Percentiles rank a stretch among this genome's conserved stretches.
Evolutionary conservation across 1,140 invertebrate genomes (phyloP).

Genomic region (Musca vetustissima): DNA sequence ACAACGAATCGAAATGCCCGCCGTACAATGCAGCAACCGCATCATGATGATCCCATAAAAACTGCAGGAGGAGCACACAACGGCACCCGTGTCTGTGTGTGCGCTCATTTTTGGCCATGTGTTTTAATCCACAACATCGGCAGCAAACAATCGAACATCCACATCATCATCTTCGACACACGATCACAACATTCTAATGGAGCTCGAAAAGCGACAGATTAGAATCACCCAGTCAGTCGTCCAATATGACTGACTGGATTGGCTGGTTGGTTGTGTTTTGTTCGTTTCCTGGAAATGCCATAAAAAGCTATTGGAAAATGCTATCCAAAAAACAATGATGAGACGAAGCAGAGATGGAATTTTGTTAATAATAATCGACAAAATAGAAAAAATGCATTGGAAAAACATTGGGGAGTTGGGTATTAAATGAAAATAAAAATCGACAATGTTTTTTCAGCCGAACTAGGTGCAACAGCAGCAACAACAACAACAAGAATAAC

Average conservation of each 20-base stretch:
- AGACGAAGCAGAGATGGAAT: too few species aligned
- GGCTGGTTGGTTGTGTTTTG: background rate
- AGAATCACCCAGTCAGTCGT: background rate
- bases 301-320: slow-evolving; percentile 3
- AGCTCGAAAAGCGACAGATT: slow-evolving; percentile 10
- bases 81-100: background rate
- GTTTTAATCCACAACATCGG: background rate
- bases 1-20: background rate
- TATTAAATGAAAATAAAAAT: too few species aligned
- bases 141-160: background rate
- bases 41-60: background rate
- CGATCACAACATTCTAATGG: background rate
- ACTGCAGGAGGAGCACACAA: background rate
- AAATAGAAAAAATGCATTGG: too few species aligned
- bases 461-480: too few species aligned
- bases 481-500: too few species aligned
- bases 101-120: slow-evolving; percentile 5
- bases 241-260: background rate
- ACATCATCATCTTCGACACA: background rate
- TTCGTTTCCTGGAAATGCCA: slow-evolving; percentile 1
- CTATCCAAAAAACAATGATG: too few species aligned
- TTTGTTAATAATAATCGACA: too few species aligned
- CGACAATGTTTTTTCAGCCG: too few species aligned
- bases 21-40: background rate
- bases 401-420: too few species aligned